phyloP scores from a whole-genome alignment of 1,140 invertebrate genomes.

The Rhyacophila brunnea region DNA sequence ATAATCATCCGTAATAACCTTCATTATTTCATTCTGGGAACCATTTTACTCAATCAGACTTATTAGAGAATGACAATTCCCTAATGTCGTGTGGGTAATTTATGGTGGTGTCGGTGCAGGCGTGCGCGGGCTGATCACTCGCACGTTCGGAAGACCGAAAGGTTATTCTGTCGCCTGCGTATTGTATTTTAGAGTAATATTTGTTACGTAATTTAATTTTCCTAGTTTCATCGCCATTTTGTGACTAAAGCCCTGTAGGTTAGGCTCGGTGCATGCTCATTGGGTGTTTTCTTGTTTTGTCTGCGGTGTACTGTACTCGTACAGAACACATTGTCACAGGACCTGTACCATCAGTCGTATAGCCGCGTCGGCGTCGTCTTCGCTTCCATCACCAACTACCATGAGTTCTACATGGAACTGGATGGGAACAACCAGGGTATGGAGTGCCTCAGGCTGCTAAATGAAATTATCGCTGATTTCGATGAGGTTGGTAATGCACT shows the following conservation, averaged over 20 bases:
- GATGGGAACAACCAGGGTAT: slow-evolving; percentile 92
- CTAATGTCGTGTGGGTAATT: neutral
- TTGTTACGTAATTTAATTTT: slow-evolving; percentile 8
- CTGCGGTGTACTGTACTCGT: slow-evolving; percentile 32
- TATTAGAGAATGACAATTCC: neutral
- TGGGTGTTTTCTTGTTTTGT: slow-evolving; percentile 30
- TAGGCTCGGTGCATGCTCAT: slow-evolving; percentile 37
- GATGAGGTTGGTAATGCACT: slow-evolving; percentile 67
- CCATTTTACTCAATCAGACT: neutral
- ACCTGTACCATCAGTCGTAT: slow-evolving; percentile 93
- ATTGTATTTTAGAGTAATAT: neutral
- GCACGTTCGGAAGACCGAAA: no score
- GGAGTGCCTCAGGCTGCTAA: slow-evolving; percentile 73
- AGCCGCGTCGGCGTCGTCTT: slow-evolving; percentile 89
- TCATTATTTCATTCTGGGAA: neutral
- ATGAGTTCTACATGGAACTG: slow-evolving; percentile 93
- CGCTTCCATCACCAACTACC: slow-evolving; percentile 93
- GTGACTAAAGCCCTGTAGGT: slow-evolving; percentile 34
- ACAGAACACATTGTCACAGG: slow-evolving; percentile 58
- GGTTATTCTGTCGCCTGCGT: no score
- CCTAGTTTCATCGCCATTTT: slow-evolving; percentile 27
- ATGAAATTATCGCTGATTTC: slow-evolving; percentile 89
- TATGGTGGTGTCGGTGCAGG: no score
- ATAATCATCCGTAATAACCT: neutral
- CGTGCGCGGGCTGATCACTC: no score